Evolutionary conservation across 2,888 invertebrate genomes (phyloP).

Genomic region (Ophion obscuratus): DNA sequence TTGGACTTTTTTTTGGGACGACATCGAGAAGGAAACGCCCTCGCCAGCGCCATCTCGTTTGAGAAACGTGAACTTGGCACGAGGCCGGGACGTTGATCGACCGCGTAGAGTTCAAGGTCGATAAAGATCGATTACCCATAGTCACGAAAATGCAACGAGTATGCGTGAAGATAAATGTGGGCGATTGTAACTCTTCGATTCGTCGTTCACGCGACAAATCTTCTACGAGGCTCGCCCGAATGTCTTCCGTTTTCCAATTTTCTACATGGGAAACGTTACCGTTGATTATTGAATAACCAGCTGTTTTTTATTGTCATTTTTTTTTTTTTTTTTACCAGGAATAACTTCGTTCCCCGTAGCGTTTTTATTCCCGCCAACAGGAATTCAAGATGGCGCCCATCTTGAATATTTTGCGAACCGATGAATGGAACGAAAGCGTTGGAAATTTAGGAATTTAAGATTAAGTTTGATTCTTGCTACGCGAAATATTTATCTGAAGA

Average conservation of each 20-base stretch:
- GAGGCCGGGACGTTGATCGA: neutral
- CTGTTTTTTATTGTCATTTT: neutral
- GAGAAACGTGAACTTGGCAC: neutral
- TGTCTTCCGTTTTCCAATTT: neutral
- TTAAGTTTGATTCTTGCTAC: neutral
- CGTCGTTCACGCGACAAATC: neutral
- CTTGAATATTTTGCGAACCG: neutral
- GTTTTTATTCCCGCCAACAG: neutral
- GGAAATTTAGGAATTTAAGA: neutral
- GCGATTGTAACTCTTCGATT: neutral
- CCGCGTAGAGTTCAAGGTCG: neutral
- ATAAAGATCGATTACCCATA: neutral
- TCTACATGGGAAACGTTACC: neutral
- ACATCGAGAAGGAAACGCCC: neutral
- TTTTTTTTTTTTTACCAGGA: neutral
- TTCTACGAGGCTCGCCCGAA: neutral
- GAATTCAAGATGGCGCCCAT: neutral
- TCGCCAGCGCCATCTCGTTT: neutral
- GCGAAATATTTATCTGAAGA: neutral
- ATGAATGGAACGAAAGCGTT: neutral
- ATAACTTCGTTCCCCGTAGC: neutral
- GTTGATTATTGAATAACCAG: neutral
- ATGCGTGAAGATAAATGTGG: neutral
- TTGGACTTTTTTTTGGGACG: neutral
- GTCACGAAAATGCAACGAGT: neutral